Base-by-base conservation (phyloP, 1,140 invertebrate species). In the Liolophura sinensis region DNA sequence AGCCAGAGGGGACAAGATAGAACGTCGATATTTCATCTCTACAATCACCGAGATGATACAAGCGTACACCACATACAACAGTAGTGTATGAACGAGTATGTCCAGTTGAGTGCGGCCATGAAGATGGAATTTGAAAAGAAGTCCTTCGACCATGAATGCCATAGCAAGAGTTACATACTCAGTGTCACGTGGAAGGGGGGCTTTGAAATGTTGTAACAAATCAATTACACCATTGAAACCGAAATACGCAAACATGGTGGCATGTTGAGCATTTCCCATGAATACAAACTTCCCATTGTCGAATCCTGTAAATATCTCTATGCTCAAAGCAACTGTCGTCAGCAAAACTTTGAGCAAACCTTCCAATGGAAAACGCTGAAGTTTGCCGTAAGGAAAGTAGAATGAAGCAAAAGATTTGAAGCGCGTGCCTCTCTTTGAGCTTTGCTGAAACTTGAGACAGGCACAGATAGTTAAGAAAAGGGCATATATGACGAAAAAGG, bases 211-310 rank as follows among this genome's bases (percentile, higher is more conserved):
- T 1, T 75, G 20, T 7, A 85, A 64, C 1, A 88, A 68, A 57
- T 86, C 86, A 14, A 85, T 50, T 1, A 86, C 64, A 18, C 84
- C 82, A 40, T 79, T 79, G 0, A 88, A 48, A 11, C 79, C 82
- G 67, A 87, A 88, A 71, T 85, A 84, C 68, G 82, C 81, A 73
- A 81, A 87, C 86, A 87, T 87, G 15, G 86, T 86, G 16, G 85
- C 82, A 69, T 87, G 87, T 64, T 87, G 87, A 27, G 72, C 78
- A 66, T 87, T 87, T 31, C 77, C 80, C 4, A 65, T 54, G 12
- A n/a, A 47, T 14, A 47, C 51, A 24, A 69, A 65, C 47, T 60
- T 31, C 12, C 60, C 50, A 31, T 61, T 59, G 20, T 54, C 20
- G 46, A 50, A 60, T 58, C 70, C 68, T 50, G 62, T 61, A 31